Conservation (phyloP, 2,797 vertebrate species). For the Sylvilagus floridanus region DNA sequence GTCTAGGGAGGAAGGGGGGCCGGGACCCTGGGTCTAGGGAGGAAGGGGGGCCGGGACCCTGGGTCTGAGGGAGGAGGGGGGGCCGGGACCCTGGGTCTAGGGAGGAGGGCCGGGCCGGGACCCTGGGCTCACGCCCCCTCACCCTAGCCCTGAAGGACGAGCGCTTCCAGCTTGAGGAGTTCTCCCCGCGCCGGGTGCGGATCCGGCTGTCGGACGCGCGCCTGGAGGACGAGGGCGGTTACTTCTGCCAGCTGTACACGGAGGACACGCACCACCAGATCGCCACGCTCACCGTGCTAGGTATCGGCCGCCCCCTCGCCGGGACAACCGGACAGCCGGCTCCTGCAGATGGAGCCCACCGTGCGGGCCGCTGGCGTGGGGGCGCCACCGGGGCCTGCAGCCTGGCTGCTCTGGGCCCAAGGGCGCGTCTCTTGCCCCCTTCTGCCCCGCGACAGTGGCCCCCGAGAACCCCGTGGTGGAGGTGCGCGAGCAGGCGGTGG, state of each 20-base stretch:
- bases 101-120: too few relatives aligned
- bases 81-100: not conserved
- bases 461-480: conserved; percentile 93
- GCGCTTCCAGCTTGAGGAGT: conserved; percentile 95
- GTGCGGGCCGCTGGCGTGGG: not conserved
- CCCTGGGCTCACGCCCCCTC: not conserved
- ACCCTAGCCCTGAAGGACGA: conserved; percentile 94
- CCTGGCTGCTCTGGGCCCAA: not conserved
- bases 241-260: conserved; percentile 97
- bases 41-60: too few relatives aligned
- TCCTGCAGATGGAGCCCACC: not conserved
- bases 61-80: not conserved
- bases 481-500: conserved; percentile 93
- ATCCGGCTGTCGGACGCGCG: conserved; percentile 93
- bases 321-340: not conserved
- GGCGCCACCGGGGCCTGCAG: not conserved
- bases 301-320: conserved; percentile 61
- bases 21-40: too few relatives aligned
- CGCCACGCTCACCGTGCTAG: conserved; percentile 90
- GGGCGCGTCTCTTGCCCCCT: not conserved
- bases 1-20: too few relatives aligned
- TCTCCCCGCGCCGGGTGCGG: conserved; percentile 92
- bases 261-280: conserved; percentile 96
- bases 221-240: conserved; percentile 94
- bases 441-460: conserved; percentile 86